Evolutionary conservation across 2,113 vertebrate genomes (phyloP), one percentile per base, ranked within the genome.

Genomic region (Cyprinus carpio): DNA sequence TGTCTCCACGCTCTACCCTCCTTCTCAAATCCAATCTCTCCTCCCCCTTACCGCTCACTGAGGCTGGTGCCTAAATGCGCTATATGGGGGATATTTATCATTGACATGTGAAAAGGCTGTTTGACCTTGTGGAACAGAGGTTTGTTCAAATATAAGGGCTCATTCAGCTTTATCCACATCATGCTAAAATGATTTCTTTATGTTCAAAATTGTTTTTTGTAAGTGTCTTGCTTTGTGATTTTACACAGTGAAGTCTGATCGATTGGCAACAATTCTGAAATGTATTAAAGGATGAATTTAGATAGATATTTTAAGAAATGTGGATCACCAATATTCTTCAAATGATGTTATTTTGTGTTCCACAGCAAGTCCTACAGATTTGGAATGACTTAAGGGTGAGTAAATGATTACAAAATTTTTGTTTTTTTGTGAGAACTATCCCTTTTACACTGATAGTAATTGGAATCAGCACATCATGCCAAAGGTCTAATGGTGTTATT

Each of bases 401-500:
- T 15, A 46, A 74, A 74, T 25, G 0, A 12, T 43, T 1, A 74
- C 0, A 25, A 16, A 6, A 6, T 65, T 6, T 13, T 60, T n/a
- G 13, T 74, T 74, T 58, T 23, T 13, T 75, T 74, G 40, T 16
- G 37, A 25, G 40, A 75, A 18, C 7, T 16, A 27, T 72, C 18
- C 4, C 69, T 25, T 51, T 75, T 58, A 54, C 34, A 51, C 79
- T 82, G 72, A 64, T 88, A 79, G 49, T 88, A 85, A 89, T 88
- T 72, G 64, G 79, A 81, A 56, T 49, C 4, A 84, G 25, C 64
- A 64, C 79, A 84, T 60, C 51, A 27, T 56, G 49, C 62, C 87
- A 76, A 84, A 83, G 65, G 54, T 84, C 60, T 84, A 82, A 89
- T 71, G 62, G 51, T 76, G 25, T 27, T 87, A 76, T 89, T 90